Percentiles rank a stretch among this genome's conserved stretches.
Evolutionary conservation across 1,140 invertebrate genomes (phyloP).

Genomic region (Caenorhabditis remanei): DNA sequence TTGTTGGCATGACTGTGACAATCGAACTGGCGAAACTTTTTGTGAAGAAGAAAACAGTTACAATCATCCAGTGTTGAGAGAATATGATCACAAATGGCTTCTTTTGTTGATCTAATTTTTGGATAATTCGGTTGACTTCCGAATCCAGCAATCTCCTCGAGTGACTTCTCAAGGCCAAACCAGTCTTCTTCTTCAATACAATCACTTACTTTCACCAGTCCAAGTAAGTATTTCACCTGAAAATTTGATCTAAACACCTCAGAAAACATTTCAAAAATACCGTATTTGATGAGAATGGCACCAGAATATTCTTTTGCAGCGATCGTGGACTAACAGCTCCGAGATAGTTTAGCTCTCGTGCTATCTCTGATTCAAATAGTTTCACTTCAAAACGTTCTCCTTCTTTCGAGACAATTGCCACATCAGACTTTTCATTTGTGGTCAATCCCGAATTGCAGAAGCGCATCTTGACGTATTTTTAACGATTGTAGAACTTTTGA

Average conservation of each 20-base stretch:
- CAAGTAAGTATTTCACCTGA: constrained; percentile 32
- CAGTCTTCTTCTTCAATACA: constrained; percentile 8
- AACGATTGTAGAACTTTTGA: too few relatives aligned
- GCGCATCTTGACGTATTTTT: background rate
- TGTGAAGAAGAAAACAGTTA: constrained; percentile 40
- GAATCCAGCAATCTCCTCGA: constrained; percentile 25
- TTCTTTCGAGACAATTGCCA: constrained; percentile 23
- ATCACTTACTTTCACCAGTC: background rate
- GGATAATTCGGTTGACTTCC: background rate
- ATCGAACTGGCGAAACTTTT: constrained; percentile 25
- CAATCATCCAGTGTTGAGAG: background rate
- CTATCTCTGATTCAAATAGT: constrained; percentile 32
- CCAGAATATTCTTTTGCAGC: background rate
- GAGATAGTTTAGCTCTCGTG: background rate
- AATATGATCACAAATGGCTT: constrained; percentile 22
- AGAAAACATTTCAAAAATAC: background rate
- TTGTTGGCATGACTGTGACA: background rate
- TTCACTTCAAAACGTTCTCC: constrained; percentile 30
- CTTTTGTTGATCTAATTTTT: background rate
- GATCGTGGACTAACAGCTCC: constrained; percentile 32
- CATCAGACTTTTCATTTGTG: background rate
- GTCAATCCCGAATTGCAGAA: constrained; percentile 16
- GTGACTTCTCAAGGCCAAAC: constrained; percentile 25
- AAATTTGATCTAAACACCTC: background rate
- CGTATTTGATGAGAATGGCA: background rate